These are phyloP conservation scores for Pithys albifrons DNA, from an alignment of 2,113 vertebrate genomes.

Conservation along the genomic window DNA sequence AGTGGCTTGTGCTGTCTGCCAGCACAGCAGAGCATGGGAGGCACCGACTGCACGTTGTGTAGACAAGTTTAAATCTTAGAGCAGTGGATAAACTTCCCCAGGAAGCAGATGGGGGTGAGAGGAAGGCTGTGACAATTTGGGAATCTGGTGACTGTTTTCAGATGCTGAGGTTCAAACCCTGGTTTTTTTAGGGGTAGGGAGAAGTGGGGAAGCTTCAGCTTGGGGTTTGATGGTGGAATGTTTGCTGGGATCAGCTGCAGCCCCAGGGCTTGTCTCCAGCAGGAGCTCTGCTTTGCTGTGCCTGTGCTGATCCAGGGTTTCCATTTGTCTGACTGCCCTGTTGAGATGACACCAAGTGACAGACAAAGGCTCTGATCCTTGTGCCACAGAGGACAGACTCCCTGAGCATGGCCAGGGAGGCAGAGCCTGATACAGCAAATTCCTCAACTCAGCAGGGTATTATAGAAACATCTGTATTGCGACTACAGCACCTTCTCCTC, in stretches of 20 bases:
- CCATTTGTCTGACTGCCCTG: neutral
- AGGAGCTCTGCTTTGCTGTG: neutral
- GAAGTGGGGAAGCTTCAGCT: neutral
- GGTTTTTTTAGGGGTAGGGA: neutral
- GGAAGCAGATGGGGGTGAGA: neutral
- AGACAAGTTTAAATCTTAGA: neutral
- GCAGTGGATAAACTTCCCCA: neutral
- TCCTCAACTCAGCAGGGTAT: conserved; percentile 44
- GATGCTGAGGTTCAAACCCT: neutral
- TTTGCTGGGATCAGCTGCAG: neutral
- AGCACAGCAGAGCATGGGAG: neutral
- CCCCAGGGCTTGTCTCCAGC: neutral
- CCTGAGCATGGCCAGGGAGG: conserved; percentile 8
- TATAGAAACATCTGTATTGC: conserved; percentile 63
- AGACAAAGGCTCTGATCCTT: neutral
- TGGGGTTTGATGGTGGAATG: neutral
- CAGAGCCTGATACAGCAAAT: conserved; percentile 34
- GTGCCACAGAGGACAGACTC: neutral
- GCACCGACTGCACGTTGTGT: neutral
- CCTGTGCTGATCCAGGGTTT: neutral
- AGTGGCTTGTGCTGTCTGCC: neutral
- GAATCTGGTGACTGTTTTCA: neutral
- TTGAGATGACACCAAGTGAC: neutral
- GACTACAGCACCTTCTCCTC: conserved; percentile 48
- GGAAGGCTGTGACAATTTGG: neutral